phyloP scores from a whole-genome alignment of 2,113 vertebrate species.

The Pterocles orientalis region DNA sequence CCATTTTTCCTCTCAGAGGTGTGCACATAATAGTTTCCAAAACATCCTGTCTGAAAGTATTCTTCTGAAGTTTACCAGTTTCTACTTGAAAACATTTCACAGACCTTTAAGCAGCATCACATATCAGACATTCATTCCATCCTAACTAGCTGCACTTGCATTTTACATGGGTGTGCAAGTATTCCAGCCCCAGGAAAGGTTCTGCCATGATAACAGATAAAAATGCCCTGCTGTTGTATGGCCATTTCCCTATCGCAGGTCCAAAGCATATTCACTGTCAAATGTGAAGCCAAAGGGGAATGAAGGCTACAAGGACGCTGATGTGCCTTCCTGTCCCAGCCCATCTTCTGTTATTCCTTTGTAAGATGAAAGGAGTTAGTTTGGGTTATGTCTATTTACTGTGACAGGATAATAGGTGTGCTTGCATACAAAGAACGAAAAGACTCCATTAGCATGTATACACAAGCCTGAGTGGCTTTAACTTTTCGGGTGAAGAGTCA shows the following conservation, averaged over 20 bases:
- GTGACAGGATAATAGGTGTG: background rate
- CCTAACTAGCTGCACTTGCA: background rate
- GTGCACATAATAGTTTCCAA: background rate
- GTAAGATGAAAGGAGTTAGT: background rate
- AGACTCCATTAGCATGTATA: background rate
- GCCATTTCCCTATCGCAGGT: background rate
- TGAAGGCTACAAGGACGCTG: background rate
- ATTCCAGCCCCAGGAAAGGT: background rate
- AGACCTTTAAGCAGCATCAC: background rate
- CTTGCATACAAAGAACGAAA: background rate
- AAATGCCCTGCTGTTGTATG: background rate
- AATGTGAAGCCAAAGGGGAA: background rate
- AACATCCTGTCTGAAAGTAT: background rate
- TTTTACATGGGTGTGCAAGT: background rate
- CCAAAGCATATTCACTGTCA: background rate
- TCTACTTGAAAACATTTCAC: background rate
- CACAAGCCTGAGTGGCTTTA: background rate
- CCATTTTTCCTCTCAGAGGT: accelerated
- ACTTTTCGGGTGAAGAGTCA: background rate
- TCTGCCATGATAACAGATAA: background rate
- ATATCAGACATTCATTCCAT: background rate
- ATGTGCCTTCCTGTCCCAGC: background rate
- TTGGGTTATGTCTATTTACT: background rate
- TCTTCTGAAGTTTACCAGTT: background rate
- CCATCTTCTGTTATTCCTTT: background rate